Evolutionary conservation across 2,888 invertebrate genomes (phyloP).

Genomic region (Macroteleia sp.): DNA sequence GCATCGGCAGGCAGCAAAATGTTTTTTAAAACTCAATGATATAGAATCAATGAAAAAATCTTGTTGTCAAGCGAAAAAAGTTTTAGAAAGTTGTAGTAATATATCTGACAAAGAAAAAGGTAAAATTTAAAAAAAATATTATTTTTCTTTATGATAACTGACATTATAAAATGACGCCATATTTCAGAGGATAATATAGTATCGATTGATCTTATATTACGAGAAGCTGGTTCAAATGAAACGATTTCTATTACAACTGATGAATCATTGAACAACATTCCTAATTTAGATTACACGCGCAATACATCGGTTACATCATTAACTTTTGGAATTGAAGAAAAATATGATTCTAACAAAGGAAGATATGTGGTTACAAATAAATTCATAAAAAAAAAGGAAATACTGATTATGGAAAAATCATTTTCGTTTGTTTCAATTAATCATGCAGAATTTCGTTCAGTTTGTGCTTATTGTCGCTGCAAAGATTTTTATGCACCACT

Average conservation of each 20-base stretch:
- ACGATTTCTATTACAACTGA: neutral
- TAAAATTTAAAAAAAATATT: slow-evolving; percentile 37
- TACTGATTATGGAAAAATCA: slow-evolving; percentile 92
- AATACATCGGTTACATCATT: slow-evolving; percentile 85
- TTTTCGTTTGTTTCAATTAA: slow-evolving; percentile 90
- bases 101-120: slow-evolving; percentile 67
- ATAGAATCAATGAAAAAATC: slow-evolving; percentile 80
- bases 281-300: slow-evolving; percentile 84
- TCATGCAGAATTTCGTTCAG: slow-evolving; percentile 83
- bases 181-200: slow-evolving; percentile 28
- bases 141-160: slow-evolving; percentile 1
- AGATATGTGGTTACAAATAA: slow-evolving; percentile 88
- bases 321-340: slow-evolving; percentile 85
- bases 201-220: slow-evolving; percentile 18
- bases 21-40: slow-evolving; percentile 86
- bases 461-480: slow-evolving; percentile 91
- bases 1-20: slow-evolving; percentile 87
- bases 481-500: slow-evolving; percentile 85
- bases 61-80: slow-evolving; percentile 63
- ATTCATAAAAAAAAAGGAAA: slow-evolving; percentile 87
- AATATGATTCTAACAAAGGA: slow-evolving; percentile 86
- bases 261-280: slow-evolving; percentile 67
- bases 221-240: slow-evolving; percentile 23
- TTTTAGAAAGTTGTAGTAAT: slow-evolving; percentile 61
- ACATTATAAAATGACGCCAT: slow-evolving; percentile 2